Evolutionary conservation across 2,888 invertebrate species (phyloP).

Genomic region (Caenorhabditis doughertyi): DNA sequence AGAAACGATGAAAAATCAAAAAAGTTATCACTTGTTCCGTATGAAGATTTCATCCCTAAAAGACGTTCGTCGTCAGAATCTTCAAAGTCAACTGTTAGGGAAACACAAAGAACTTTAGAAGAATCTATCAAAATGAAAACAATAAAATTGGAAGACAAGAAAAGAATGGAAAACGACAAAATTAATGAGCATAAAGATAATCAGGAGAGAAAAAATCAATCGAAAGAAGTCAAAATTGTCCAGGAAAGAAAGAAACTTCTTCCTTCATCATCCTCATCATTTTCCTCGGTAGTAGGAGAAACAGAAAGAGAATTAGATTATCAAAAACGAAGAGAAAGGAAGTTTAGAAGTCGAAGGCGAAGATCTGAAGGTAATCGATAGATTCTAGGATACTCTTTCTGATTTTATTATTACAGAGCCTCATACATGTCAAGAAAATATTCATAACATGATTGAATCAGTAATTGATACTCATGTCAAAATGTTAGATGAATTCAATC

Average conservation of each 20-base stretch:
- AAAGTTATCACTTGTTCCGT: slow-evolving; percentile 1
- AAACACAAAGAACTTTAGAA: slow-evolving; percentile 7
- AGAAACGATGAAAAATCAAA: not conserved
- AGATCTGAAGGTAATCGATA: slow-evolving; percentile 7
- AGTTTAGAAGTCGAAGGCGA: slow-evolving; percentile 20
- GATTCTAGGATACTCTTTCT: not conserved
- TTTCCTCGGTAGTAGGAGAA: slow-evolving; percentile 1
- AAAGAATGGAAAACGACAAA: not conserved
- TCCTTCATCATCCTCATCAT: slow-evolving; percentile 27
- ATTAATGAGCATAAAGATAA: not conserved
- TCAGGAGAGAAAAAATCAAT: not conserved
- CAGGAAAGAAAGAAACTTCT: not conserved
- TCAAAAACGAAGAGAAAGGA: slow-evolving; percentile 7
- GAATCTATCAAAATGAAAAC: slow-evolving; percentile 5
- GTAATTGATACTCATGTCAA: slow-evolving; percentile 43
- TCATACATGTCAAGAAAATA: slow-evolving; percentile 27
- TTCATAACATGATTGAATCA: slow-evolving; percentile 29
- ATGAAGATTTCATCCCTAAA: slow-evolving; percentile 35
- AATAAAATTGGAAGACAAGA: not conserved
- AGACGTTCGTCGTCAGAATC: slow-evolving; percentile 19
- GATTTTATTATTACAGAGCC: slow-evolving; percentile 27
- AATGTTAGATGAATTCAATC: slow-evolving; percentile 50
- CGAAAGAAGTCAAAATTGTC: not conserved
- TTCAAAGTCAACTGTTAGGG: slow-evolving; percentile 39
- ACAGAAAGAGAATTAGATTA: slow-evolving; percentile 3